These are phyloP conservation scores for Accipiter virgatus DNA, from an alignment of 2,113 vertebrate genomes.

Conservation along the genomic window DNA sequence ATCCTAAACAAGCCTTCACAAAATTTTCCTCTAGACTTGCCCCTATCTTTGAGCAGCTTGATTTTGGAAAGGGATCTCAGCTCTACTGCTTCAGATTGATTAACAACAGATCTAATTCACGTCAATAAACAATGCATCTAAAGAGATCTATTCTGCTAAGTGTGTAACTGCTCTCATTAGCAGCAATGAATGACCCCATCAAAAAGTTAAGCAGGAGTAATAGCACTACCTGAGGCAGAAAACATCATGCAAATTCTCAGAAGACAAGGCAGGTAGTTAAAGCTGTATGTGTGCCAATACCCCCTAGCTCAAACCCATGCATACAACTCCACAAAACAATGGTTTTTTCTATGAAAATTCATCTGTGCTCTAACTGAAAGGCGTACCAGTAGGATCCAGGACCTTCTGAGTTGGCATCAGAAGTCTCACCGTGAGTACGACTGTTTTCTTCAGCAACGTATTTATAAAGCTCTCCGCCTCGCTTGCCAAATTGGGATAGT, in stretches of 20 bases:
- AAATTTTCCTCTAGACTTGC: not conserved
- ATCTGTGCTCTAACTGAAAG: not conserved
- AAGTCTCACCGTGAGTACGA: not conserved
- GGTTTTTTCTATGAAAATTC: not conserved
- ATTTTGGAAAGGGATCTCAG: not conserved
- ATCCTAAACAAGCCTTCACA: not conserved
- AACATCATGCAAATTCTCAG: not conserved
- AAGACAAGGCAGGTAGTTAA: not conserved
- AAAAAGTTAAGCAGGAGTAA: not conserved
- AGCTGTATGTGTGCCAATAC: not conserved
- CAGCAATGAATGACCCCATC: not conserved
- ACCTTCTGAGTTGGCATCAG: not conserved
- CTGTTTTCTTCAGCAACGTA: not conserved
- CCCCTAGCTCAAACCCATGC: not conserved
- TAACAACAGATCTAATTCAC: not conserved
- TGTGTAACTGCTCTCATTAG: not conserved
- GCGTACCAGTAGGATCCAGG: not conserved
- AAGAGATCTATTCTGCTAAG: not conserved
- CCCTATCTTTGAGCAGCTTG: not conserved
- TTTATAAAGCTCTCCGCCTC: not conserved
- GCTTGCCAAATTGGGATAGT: not conserved
- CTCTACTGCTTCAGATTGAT: not conserved
- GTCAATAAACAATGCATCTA: not conserved
- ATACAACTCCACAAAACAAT: not conserved
- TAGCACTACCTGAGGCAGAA: not conserved